phyloP scores from a whole-genome alignment of 1,140 invertebrate species.

The Drosophila virilis region DNA sequence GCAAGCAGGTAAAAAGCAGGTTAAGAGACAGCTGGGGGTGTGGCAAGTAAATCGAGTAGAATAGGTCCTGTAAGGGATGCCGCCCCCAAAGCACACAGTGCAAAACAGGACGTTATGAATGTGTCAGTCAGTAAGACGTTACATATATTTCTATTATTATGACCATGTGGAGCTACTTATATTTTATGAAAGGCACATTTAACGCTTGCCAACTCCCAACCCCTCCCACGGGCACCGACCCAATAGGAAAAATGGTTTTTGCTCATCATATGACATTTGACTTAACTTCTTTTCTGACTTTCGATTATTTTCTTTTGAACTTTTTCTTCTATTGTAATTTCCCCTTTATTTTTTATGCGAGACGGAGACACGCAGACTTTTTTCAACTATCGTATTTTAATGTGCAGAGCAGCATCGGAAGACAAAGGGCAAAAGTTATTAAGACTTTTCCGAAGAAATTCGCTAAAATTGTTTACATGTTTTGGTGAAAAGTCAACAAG shows the following conservation, averaged over 20 bases:
- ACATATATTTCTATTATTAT: slow-evolving; percentile 34
- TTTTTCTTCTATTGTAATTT: slow-evolving; percentile 22
- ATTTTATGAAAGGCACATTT: slow-evolving; percentile 61
- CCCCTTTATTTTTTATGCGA: neutral
- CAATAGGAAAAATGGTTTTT: slow-evolving; percentile 21
- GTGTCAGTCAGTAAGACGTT: slow-evolving; percentile 25
- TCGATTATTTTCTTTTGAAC: slow-evolving; percentile 28
- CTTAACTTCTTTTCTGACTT: slow-evolving; percentile 49
- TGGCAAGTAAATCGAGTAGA: slow-evolving; percentile 6
- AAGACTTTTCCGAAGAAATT: neutral
- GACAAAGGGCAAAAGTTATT: neutral
- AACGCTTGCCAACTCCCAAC: slow-evolving; percentile 41
- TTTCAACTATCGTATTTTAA: slow-evolving; percentile 39
- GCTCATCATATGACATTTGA: slow-evolving; percentile 59
- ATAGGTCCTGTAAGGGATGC: neutral
- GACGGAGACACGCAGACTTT: slow-evolving; percentile 7
- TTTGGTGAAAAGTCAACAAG: neutral
- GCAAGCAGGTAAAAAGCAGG: slow-evolving; percentile 63
- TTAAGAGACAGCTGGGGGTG: slow-evolving; percentile 12
- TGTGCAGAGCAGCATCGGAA: slow-evolving; percentile 4
- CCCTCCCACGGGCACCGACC: slow-evolving; percentile 11
- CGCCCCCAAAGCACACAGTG: slow-evolving; percentile 1
- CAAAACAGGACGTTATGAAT: neutral
- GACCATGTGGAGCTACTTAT: slow-evolving; percentile 60
- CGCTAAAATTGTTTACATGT: neutral